Percentiles rank a stretch among this genome's conserved stretches.
These are phyloP conservation scores for Diplolepis rosae DNA, from an alignment of 2,888 invertebrate species.

Conservation along the genomic window DNA sequence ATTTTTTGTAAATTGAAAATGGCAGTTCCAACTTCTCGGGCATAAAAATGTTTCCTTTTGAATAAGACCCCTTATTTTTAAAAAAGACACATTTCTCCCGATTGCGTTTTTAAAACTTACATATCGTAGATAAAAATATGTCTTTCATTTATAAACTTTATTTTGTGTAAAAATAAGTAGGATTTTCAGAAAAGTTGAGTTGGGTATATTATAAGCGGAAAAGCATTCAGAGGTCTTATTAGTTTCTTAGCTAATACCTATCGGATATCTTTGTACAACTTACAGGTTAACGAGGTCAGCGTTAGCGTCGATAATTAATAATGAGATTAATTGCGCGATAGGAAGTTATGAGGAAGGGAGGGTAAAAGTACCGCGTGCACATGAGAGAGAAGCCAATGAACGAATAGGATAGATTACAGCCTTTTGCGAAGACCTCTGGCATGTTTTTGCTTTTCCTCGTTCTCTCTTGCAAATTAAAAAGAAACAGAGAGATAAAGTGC, in stretches of 20 bases:
- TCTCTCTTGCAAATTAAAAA: constrained; percentile 2
- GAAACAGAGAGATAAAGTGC: neutral
- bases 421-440: neutral
- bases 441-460: constrained; percentile 20
- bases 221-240: constrained; percentile 32
- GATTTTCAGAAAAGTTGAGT: neutral
- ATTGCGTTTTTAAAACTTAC: no score
- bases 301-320: constrained; percentile 66
- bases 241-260: constrained; percentile 35
- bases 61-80: no score
- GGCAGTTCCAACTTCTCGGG: no score
- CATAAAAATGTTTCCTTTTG: no score
- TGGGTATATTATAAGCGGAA: constrained; percentile 13
- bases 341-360: constrained; percentile 49
- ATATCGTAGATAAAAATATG: neutral
- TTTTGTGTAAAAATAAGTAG: neutral
- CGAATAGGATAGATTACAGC: neutral
- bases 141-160: neutral
- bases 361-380: no score
- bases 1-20: no score
- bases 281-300: constrained; percentile 61
- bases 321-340: constrained; percentile 65
- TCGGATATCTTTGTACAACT: constrained; percentile 32
- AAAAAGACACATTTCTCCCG: constrained; percentile 4
- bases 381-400: neutral